Base-by-base conservation (phyloP, 1,140 invertebrate species). In the Panulirus ornatus region DNA sequence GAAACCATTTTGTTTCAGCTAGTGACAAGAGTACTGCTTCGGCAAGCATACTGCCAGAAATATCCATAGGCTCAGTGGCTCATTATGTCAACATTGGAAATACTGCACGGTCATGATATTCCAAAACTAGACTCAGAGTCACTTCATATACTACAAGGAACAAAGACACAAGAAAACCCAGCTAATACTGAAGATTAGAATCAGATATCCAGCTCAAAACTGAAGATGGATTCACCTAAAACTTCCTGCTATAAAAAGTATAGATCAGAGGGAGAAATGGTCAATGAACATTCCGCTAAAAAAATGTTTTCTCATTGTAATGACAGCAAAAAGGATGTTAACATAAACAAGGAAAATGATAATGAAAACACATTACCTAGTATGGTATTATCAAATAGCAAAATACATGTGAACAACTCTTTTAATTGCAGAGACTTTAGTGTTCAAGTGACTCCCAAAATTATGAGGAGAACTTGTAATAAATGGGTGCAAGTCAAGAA, bases 31-130 rank as follows among this genome's bases (percentile, higher is more conserved):
- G 34, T 79, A 44, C 76, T 79, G 42, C 38, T 79, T 44, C 38
- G 44, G 3, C 76, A 34, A 47, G 76, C 44, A 22, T 79, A 79
- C 27, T 79, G 44, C 38, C 30, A 44, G 11, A 27, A 42, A 11
- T 30, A 6, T n/a, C 76, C 76, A n/a, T 79, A 44, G 76, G 42
- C 40, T 79, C 76, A 79, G 22, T 79, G 76, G 76, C 40, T 79
- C 27, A 19, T 79, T 44, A 19, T 79, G 6, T 42, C 76, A 44
- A 30, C 76, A 34, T 2, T 79, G n/a, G 47, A 44, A 79, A 79
- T 79, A 34, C n/a, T 84, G 8, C 66, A 84, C 70, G 54, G 54
- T 9, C 63, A 40, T 63, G 22, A 19, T 66, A 51, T 66, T 79
- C 76, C 76, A 51, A 79, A 16, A 27, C 19, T 79, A 34, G 76